These are phyloP conservation scores for Drosophila leontia DNA, from an alignment of 1,140 invertebrate species.

Conservation along the genomic window DNA sequence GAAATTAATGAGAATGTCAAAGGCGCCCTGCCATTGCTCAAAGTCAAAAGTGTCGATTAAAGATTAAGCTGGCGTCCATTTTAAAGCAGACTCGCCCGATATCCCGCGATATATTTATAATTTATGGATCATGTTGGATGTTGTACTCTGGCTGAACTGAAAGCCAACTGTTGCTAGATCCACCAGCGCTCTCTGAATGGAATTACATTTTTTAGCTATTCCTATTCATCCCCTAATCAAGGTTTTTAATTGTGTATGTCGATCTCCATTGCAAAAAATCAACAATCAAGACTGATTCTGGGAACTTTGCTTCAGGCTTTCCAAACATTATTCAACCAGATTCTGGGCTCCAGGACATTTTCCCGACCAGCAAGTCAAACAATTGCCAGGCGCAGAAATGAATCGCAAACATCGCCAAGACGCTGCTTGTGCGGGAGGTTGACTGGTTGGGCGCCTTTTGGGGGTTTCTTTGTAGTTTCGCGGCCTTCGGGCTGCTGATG, in stretches of 20 bases:
- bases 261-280: no score
- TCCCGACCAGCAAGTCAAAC: constrained; percentile 14
- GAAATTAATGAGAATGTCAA: constrained; percentile 64
- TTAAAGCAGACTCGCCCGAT: constrained; percentile 12
- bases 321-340: background rate
- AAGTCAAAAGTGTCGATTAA: constrained; percentile 64
- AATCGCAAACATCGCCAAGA: constrained; percentile 12
- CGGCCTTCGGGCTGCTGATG: constrained; percentile 6
- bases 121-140: background rate
- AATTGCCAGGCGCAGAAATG: constrained; percentile 11
- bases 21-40: constrained; percentile 36
- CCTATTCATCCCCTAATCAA: no score
- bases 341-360: background rate
- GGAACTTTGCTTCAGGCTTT: background rate
- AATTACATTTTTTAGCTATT: background rate
- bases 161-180: constrained; percentile 36
- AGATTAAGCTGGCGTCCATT: constrained; percentile 46
- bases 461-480: constrained; percentile 12
- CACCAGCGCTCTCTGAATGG: no score
- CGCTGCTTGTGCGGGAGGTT: background rate
- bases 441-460: background rate
- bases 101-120: constrained; percentile 24
- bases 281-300: background rate
- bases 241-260: background rate
- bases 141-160: background rate